Base-by-base conservation (phyloP, 2,888 invertebrate genomes). In the Fragum sueziense region DNA sequence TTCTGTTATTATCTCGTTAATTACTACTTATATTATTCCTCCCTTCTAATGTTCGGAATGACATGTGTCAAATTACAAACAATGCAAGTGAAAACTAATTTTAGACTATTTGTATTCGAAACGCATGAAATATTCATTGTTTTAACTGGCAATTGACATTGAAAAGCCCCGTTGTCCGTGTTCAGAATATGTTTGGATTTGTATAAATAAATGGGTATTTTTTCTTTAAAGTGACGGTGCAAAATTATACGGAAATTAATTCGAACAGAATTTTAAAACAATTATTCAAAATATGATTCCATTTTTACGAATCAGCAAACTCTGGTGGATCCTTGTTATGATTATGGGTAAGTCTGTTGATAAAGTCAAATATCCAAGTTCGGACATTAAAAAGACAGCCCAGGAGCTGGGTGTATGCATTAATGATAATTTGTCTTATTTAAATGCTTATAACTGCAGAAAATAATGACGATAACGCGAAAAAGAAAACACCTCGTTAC, bases 91-190 rank as follows among this genome's bases (percentile, higher is more conserved):
- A 57, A 25, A 22, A 65, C 37, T 65, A 65, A 65, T 25, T 37
- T 7, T 3, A 65, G 37, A 20, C 27, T n/a, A 73, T 61, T 69
- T 33, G 62, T 34, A 71, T 52, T 27, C 59, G 61, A 74, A 54
- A n/a, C 14, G 67, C 79, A 62, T 79, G 74, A 74, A 79, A 51
- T 74, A 52, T 74, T 70, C 34, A 79, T 79, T 79, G 79, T 79
- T 74, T 74, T 74, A 74, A 27, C 54, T 79, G 71, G 71, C 79
- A 68, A 51, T 37, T 76, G 37, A 22, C 31, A 73, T 34, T 62
- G 52, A 47, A 51, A 65, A 22, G 25, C 22, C 9, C 25, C 22
- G 4, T 41, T 41, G 41, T 33, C 22, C n/a, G 20, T 7, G 14
- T 41, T n/a, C 22, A 31, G 17, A 61, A 1, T 61, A 33, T 61